phyloP scores from a whole-genome alignment of 2,113 vertebrate genomes.

The Recurvirostra avosetta region DNA sequence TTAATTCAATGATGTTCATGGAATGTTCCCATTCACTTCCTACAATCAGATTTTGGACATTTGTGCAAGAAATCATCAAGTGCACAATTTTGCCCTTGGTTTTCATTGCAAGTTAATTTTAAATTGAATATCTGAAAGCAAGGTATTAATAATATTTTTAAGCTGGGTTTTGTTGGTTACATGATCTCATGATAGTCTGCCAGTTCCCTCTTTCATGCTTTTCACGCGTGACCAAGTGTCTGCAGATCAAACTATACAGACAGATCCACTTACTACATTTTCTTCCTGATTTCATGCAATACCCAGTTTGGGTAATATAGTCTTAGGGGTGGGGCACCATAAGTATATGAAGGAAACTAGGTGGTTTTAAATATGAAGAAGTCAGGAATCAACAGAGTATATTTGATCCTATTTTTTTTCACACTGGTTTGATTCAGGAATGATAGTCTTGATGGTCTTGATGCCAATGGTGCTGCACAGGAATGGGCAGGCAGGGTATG shows the following conservation, averaged over 20 bases:
- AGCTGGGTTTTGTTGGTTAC: not conserved
- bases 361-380: not conserved
- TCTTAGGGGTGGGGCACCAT: not conserved
- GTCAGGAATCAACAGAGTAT: not conserved
- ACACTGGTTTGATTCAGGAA: not conserved
- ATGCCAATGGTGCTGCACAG: accelerated
- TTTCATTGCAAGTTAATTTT: not conserved
- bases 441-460: not conserved
- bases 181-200: not conserved
- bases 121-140: not conserved
- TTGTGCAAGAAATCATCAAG: not conserved
- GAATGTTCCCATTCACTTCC: conserved; percentile 5
- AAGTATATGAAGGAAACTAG: not conserved
- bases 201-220: not conserved
- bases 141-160: not conserved
- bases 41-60: not conserved
- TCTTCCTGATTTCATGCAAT: not conserved
- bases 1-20: not conserved
- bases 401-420: not conserved
- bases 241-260: not conserved
- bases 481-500: not conserved
- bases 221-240: not conserved
- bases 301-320: not conserved
- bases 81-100: not conserved
- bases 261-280: not conserved